Percentiles rank a stretch among this genome's conserved stretches.
Evolutionary conservation across 2,113 vertebrate genomes (phyloP).

Genomic region (Mionectes macconnelli): DNA sequence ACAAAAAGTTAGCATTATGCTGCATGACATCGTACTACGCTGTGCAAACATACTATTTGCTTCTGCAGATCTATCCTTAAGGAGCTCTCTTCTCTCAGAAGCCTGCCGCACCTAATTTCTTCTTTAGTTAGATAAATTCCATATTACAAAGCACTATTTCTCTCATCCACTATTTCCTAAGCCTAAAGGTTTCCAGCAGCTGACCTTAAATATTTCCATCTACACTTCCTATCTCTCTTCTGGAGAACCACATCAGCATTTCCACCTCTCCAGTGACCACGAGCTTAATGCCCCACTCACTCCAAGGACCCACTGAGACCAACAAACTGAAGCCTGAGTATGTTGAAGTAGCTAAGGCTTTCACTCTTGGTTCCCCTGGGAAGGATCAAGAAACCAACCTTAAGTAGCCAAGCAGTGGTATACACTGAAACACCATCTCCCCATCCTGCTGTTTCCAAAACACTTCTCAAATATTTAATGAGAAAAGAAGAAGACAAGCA

Average conservation of each 20-base stretch:
- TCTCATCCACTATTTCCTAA: neutral
- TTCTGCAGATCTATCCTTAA: neutral
- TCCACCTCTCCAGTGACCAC: neutral
- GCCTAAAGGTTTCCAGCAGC: neutral
- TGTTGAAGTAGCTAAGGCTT: neutral
- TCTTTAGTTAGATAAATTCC: neutral
- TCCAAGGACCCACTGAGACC: neutral
- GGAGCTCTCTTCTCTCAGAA: neutral
- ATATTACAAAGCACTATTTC: neutral
- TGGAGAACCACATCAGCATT: neutral
- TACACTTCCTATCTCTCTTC: fast-evolving
- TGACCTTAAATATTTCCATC: neutral
- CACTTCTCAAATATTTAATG: neutral
- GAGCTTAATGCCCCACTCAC: neutral
- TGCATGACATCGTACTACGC: fast-evolving
- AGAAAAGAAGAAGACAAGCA: neutral
- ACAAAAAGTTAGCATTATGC: neutral
- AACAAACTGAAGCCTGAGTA: neutral
- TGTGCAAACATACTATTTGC: neutral
- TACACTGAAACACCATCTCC: neutral
- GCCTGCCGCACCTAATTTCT: neutral
- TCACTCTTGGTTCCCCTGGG: neutral
- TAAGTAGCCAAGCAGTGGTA: neutral
- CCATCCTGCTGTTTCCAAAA: neutral
- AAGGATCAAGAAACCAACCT: neutral